Evolutionary conservation across 2,797 vertebrate species (phyloP), one percentile per base, ranked within the genome.

Genomic region (Bufotes viridis): DNA sequence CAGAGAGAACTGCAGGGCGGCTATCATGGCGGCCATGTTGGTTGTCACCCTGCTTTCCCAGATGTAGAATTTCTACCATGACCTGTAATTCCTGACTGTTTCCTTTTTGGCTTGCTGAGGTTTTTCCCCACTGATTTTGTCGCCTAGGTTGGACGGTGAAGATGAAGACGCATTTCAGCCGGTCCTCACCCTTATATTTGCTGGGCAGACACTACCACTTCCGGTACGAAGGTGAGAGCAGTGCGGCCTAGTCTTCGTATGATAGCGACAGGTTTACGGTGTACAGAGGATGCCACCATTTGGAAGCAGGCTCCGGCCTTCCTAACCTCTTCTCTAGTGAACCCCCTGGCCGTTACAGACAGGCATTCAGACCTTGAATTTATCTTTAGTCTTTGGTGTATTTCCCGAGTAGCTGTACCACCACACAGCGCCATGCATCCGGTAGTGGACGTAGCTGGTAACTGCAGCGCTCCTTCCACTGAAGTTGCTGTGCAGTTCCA

Each of bases 111-210:
- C n/a, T 24, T 67, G 60, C 22, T 65, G 63, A n/a, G 63, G n/a
- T 65, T 9, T n/a, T 65, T 65, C 22, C 7, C 49, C 61, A 60
- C 17, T 15, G 3, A 74, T 57, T 67, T 88, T 80, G 29, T 84
- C n/a, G 74, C 69, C 3, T 84, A 98, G 97, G 97, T n/a, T 98
- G 97, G 97, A 94, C 96, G 0, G 96, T 98, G 63, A 98, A 96
- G 93, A 95, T 95, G 79, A 97, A 96, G 93, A 97, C 97, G 2
- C 94, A 94, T 76, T 98, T 98, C 91, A 98, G 96, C 94, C 97
- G 96, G 91, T 90, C 93, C 0, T 97, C 97, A 0, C 96, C 96
- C 0, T 91, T 98, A 58, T 93, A 93, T 51, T 89, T 97, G 72
- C 93, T 98, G 82, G 97, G 97, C 78, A 95, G 96, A 78, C 93